These are phyloP conservation scores for Ophioninae sp. DNA, from an alignment of 2,888 invertebrate genomes.

Conservation along the genomic window DNA sequence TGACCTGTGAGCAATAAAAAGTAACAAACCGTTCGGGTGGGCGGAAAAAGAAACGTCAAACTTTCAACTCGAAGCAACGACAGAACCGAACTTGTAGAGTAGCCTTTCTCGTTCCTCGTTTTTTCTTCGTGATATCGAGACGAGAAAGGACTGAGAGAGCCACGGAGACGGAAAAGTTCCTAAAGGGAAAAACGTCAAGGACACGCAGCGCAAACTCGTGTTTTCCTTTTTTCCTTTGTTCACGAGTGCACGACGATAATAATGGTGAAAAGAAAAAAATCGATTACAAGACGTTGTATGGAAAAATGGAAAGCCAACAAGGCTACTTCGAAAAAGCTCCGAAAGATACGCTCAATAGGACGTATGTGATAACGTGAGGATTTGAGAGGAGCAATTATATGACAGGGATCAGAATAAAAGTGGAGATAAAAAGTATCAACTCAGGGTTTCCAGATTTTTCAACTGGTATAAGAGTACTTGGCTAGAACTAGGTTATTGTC, in stretches of 20 bases:
- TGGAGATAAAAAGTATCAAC: conserved; percentile 6
- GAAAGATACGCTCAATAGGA: conserved; percentile 32
- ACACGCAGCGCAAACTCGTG: conserved; percentile 11
- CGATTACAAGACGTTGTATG: conserved; percentile 5
- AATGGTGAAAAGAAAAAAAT: neutral
- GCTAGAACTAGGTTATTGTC: conserved; percentile 17
- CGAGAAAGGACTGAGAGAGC: neutral
- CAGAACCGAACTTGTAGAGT: conserved; percentile 10
- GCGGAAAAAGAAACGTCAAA: conserved; percentile 6
- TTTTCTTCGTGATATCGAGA: conserved; percentile 27
- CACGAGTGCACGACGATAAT: neutral
- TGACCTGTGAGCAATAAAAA: neutral
- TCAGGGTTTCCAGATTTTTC: conserved; percentile 5
- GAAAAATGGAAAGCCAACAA: conserved; percentile 32
- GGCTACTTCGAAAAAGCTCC: conserved; percentile 54
- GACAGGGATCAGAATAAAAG: neutral
- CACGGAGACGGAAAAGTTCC: conserved; percentile 39
- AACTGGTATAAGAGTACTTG: conserved; percentile 35
- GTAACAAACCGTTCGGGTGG: neutral
- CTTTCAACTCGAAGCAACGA: conserved; percentile 9
- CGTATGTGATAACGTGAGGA: conserved; percentile 25
- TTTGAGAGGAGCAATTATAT: conserved; percentile 41
- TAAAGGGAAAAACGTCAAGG: conserved; percentile 7
- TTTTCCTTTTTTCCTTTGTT: conserved; percentile 19
- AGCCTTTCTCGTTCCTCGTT: conserved; percentile 14